Evolutionary conservation across 2,888 invertebrate species (phyloP).

Genomic region (Ethmia dodecea): DNA sequence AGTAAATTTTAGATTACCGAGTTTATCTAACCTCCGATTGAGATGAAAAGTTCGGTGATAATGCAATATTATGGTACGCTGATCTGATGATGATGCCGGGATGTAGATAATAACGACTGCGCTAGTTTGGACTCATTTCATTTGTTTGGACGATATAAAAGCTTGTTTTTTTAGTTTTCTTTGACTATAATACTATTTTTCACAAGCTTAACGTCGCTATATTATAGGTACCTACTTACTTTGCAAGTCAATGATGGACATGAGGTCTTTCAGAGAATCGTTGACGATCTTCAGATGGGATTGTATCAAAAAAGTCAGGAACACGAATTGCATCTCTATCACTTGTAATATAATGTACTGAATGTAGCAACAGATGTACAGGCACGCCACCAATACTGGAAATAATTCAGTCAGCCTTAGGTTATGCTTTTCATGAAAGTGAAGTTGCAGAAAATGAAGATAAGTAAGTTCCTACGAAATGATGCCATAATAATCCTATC

Average conservation of each 20-base stretch:
- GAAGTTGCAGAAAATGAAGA: neutral
- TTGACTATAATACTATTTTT: neutral
- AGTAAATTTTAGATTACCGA: too few relatives aligned
- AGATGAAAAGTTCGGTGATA: neutral
- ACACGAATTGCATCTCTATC: conserved; percentile 59
- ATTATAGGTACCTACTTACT: neutral
- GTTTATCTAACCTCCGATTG: neutral
- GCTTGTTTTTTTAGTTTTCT: neutral
- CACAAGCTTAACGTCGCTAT: too few relatives aligned
- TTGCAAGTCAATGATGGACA: neutral
- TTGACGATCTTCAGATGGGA: conserved; percentile 55
- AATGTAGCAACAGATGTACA: neutral
- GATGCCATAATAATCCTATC: neutral
- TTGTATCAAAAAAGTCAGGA: conserved; percentile 50
- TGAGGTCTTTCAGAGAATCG: conserved; percentile 27
- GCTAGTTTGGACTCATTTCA: neutral
- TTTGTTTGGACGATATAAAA: neutral
- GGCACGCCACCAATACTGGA: neutral
- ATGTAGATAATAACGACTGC: neutral
- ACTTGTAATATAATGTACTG: neutral
- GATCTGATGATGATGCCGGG: neutral
- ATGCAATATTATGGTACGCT: neutral
- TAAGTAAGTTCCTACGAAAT: neutral
- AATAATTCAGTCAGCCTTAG: too few relatives aligned
- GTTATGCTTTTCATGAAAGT: too few relatives aligned